Base-by-base conservation (phyloP, 1,140 invertebrate genomes). In the Drosophila subpulchrella region DNA sequence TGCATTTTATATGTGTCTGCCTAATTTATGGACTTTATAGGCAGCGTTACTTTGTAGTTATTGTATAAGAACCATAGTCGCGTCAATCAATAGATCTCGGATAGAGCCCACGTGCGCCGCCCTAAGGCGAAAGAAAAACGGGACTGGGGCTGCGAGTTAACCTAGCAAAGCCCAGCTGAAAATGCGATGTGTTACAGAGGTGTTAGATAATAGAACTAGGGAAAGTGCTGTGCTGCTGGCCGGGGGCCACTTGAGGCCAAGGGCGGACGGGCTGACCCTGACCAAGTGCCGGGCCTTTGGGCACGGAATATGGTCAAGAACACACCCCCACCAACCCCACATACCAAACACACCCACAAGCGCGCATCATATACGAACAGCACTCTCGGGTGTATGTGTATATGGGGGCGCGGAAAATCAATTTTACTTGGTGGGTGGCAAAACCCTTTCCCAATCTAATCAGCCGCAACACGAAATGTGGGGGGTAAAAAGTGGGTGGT, bases 381-480 rank as follows among this genome's bases (percentile, higher is more conserved):
- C 32, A 36, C 30, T 47, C 17, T 47, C 17, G n/a, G 8, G 24
- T 39, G 30, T 36, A 61, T 46, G 51, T 56, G 39, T 27, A 27
- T 27, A 10, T 10, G 8, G 32, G 32, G 32, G 32, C 24, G 60
- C 50, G 70, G 75, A 86, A 86, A 86, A 86, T 86, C 82, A 86
- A 86, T 86, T 86, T 68, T 38, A 61, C 46, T 51, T 50, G 53
- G 51, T 42, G 50, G 36, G 38, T 55, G 50, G 56, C 20, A 62
- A 46, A 65, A 61, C 67, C 67, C 53, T 80, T 80, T 39, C 41
- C 8, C 41, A 32, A 48, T 36, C 47, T 50, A 39, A 42, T 38
- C 51, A 46, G n/a, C 36, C 46, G 32, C 41, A 41, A 47, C 34
- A 41, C 17, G 11, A 50, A 32, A 56, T n/a, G 5, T 47, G 17